These are phyloP conservation scores for Corythaeola cristata DNA, from an alignment of 2,113 vertebrate species.

Conservation along the genomic window DNA sequence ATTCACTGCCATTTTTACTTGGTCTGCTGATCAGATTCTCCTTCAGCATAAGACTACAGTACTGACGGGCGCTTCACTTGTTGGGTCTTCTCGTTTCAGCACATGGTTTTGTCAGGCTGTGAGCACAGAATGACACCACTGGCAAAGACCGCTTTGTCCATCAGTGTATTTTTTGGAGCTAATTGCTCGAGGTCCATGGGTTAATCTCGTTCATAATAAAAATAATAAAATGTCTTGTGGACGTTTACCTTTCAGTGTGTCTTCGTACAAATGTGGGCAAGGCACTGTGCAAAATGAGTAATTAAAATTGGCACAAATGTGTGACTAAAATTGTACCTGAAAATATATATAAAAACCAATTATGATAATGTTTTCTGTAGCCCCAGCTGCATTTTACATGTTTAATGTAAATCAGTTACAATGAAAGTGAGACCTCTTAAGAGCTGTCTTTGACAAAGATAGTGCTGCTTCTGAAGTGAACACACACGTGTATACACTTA, in stretches of 20 bases:
- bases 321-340: too few species aligned
- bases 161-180: background rate
- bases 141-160: background rate
- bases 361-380: background rate
- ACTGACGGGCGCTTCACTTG: accelerated
- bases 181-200: accelerated
- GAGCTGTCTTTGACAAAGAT: background rate
- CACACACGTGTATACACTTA: accelerated
- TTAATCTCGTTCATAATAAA: background rate
- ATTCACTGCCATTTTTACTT: background rate
- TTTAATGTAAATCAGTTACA: background rate
- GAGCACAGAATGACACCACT: accelerated
- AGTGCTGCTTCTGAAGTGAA: background rate
- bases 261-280: background rate
- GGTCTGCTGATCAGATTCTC: background rate
- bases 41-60: accelerated
- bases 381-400: background rate
- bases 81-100: accelerated
- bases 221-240: background rate
- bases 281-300: background rate
- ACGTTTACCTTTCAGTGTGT: background rate
- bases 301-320: background rate
- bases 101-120: accelerated
- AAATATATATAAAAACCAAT: too few species aligned
- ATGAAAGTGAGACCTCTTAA: background rate